Percentiles rank a stretch among this genome's conserved stretches.
phyloP scores from a whole-genome alignment of 2,797 vertebrate species.

The Molothrus aeneus region DNA sequence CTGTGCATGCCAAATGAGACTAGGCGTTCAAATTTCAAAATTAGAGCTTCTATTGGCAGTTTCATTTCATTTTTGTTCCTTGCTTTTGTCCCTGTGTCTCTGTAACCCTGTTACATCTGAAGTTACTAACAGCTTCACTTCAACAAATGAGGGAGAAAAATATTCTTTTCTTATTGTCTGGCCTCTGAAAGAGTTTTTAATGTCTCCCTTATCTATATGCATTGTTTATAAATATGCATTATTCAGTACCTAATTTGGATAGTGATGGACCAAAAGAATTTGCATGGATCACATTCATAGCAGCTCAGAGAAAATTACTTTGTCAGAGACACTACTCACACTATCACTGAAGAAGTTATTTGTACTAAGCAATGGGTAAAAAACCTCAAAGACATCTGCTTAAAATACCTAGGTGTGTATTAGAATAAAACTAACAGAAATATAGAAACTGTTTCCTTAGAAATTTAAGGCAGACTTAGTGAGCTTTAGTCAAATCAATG shows the following conservation, averaged over 20 bases:
- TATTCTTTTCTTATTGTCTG: neutral
- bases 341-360: neutral
- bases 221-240: neutral
- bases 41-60: neutral
- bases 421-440: neutral
- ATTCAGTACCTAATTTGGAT: neutral
- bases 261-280: neutral
- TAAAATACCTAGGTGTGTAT: neutral
- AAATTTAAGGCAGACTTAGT: neutral
- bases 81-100: neutral
- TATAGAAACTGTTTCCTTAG: neutral
- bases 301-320: neutral
- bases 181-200: neutral
- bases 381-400: neutral
- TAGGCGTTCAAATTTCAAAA: neutral
- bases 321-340: neutral
- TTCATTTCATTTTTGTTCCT: neutral
- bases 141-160: neutral
- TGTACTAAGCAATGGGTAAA: neutral
- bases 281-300: neutral
- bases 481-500: neutral
- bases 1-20: neutral
- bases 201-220: neutral
- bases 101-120: neutral
- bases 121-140: neutral